Evolutionary conservation across 2,797 vertebrate species (phyloP).

Genomic region (Petrocephalus schoutedeni): DNA sequence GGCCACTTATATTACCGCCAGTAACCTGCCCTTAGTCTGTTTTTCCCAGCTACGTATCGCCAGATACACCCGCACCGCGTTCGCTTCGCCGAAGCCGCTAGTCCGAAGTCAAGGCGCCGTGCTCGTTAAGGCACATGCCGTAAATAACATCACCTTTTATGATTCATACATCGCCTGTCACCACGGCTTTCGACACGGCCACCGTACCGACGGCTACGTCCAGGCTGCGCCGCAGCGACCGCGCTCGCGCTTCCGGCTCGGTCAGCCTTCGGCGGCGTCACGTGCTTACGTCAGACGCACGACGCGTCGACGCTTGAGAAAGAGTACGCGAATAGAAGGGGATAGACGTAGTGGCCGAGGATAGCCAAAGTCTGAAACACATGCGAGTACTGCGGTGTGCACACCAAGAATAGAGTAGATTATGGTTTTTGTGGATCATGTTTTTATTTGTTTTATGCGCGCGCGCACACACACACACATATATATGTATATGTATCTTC

Average conservation of each 20-base stretch:
- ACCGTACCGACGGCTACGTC: not conserved
- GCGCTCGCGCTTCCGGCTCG: not conserved
- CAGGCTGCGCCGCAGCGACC: not conserved
- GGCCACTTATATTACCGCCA: not conserved
- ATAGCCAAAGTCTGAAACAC: not conserved
- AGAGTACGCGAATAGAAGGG: not conserved
- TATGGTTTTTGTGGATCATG: not conserved
- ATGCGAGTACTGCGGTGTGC: not conserved
- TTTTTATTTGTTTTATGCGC: no score
- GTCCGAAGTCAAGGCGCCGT: not conserved
- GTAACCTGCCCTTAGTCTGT: not conserved
- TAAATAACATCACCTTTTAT: not conserved
- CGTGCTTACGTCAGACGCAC: not conserved
- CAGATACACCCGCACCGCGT: not conserved
- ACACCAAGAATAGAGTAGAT: not conserved
- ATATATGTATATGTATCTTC: no score
- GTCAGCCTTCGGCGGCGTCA: not conserved
- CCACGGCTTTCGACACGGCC: not conserved
- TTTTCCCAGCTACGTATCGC: not conserved
- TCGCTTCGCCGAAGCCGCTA: not conserved
- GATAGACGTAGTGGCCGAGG: not conserved
- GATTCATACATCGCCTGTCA: not conserved
- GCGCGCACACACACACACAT: no score
- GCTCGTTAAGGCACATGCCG: not conserved
- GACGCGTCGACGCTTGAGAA: not conserved